Evolutionary conservation across 2,113 vertebrate genomes (phyloP).

Genomic region (Ivindomyrus marchei): DNA sequence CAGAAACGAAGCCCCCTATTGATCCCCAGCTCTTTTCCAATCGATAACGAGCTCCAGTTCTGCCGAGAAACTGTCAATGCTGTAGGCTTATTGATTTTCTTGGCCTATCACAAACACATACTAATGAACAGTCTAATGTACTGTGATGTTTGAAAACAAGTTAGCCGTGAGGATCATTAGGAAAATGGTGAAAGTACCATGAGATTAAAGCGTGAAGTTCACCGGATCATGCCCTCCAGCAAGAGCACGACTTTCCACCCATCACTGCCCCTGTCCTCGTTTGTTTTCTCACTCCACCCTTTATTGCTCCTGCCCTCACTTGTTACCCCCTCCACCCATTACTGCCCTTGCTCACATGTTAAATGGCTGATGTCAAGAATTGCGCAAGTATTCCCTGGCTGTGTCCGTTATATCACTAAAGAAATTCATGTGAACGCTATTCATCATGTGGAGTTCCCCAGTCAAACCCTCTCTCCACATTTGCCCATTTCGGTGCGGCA

Average conservation of each 20-base stretch:
- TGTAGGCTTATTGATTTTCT: slow-evolving; percentile 54
- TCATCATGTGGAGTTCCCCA: neutral
- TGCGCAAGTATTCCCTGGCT: neutral
- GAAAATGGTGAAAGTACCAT: neutral
- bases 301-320: too few relatives aligned
- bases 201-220: neutral
- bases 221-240: neutral
- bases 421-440: neutral
- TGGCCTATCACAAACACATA: slow-evolving; percentile 47
- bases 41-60: slow-evolving; percentile 51
- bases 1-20: slow-evolving; percentile 34
- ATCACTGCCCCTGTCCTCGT: neutral
- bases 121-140: slow-evolving; percentile 52
- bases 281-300: too few relatives aligned
- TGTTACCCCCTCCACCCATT: too few relatives aligned
- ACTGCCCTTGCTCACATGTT: neutral
- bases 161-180: slow-evolving; percentile 33
- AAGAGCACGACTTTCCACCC: neutral
- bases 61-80: slow-evolving; percentile 42
- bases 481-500: neutral
- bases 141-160: slow-evolving; percentile 23
- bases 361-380: neutral
- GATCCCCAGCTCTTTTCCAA: slow-evolving; percentile 45
- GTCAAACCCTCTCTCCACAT: neutral
- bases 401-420: neutral